phyloP scores from a whole-genome alignment of 2,113 vertebrate species.

The Pachyramphus minor region DNA sequence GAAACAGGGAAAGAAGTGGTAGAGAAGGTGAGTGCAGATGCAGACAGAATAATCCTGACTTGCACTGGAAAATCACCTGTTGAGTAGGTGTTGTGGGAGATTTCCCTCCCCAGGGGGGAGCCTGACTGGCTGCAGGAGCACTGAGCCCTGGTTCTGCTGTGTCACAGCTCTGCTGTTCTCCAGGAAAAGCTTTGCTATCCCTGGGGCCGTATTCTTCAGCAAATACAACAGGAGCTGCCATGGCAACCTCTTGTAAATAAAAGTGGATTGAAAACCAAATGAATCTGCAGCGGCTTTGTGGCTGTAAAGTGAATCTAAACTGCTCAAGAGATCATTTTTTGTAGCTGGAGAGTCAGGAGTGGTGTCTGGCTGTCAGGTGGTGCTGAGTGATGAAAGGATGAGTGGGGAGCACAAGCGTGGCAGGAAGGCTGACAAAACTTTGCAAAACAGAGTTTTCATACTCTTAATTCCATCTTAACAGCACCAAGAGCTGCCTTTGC shows the following conservation, averaged over 20 bases:
- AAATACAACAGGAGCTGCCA: neutral
- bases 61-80: neutral
- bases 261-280: neutral
- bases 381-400: rapidly evolving
- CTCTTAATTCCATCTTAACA: neutral
- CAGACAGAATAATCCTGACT: neutral
- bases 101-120: neutral
- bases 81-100: neutral
- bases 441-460: neutral
- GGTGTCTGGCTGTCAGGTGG: neutral
- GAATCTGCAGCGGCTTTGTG: neutral
- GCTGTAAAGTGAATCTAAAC: neutral
- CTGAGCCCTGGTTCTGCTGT: neutral
- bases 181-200: neutral
- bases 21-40: neutral
- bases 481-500: neutral
- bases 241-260: conserved; percentile 5
- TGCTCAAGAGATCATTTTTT: neutral
- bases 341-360: neutral
- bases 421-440: neutral
- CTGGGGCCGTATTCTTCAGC: neutral
- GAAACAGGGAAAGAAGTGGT: neutral
- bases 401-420: neutral
- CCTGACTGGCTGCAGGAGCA: neutral
- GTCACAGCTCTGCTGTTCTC: neutral